These are phyloP conservation scores for Scaptomyza reducta DNA, from an alignment of 2,888 invertebrate species.

Conservation along the genomic window DNA sequence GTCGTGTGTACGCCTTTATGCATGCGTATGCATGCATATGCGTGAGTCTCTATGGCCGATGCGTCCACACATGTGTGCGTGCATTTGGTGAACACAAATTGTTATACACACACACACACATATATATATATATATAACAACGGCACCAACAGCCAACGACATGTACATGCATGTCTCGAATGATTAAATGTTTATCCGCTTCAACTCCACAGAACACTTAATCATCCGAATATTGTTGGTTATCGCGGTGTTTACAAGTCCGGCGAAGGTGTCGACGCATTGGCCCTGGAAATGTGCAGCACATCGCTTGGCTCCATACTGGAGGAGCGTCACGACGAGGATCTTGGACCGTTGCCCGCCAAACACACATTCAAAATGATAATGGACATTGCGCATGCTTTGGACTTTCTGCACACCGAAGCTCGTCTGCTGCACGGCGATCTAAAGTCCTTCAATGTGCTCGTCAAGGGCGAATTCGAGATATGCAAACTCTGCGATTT, in stretches of 20 bases:
- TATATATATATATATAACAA: too few species aligned
- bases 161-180: not conserved
- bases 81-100: conserved; percentile 29
- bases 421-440: conserved; percentile 91
- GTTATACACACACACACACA: too few species aligned
- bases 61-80: conserved; percentile 41
- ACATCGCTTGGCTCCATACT: conserved; percentile 90
- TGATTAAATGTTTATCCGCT: conserved; percentile 1
- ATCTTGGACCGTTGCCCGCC: conserved; percentile 87
- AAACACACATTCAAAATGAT: conserved; percentile 88
- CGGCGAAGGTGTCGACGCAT: conserved; percentile 85
- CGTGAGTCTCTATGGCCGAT: conserved; percentile 33
- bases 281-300: conserved; percentile 92
- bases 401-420: conserved; percentile 91
- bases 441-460: conserved; percentile 92
- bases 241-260: conserved; percentile 86
- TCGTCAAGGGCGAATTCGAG: conserved; percentile 90
- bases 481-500: conserved; percentile 93
- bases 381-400: conserved; percentile 88
- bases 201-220: conserved; percentile 84
- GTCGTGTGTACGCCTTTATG: conserved; percentile 6
- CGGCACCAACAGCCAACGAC: not conserved
- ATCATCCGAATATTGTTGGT: conserved; percentile 93
- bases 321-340: conserved; percentile 87
- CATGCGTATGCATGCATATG: conserved; percentile 32